Base-by-base conservation (phyloP, 2,888 invertebrate genomes). In the Xanthorhoe spadicearia region DNA sequence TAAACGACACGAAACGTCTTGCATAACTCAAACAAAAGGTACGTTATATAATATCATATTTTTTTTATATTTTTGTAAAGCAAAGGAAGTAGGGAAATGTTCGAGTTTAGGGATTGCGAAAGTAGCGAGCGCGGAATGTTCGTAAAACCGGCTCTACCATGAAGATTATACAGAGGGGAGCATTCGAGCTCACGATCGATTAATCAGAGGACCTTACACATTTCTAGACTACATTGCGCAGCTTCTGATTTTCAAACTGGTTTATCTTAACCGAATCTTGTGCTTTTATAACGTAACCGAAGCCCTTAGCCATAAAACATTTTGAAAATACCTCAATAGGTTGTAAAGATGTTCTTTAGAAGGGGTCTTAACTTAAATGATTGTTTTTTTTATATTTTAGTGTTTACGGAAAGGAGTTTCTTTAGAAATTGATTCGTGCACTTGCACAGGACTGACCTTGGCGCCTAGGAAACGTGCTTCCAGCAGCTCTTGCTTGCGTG, bases 401-500 rank as follows among this genome's bases (percentile, higher is more conserved):
- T 19, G 35, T 32, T 23, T 43, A 32, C 32, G 53, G 50, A 53
- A 53, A 48, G n/a, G 17, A 32, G 35, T 64, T 35, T 15, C 63
- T 51, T 57, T 32, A 23, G 18, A 28, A 55, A 35, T 55, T 54
- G 43, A 23, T 61, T 61, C 23, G 61, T 57, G 61, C 61, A 48
- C 58, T 50, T 59, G 57, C 46, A 51, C 50, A 17, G 46, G 69
- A 95, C 97, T 96, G 93, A 98, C 98, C 97, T 98, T 96, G 94
- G 97, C 97, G 94, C 98, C 98, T 92, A 98, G 96, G 94, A 98
- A 98, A 93, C 99, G 96, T 88, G 98, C 98, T 95, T 99, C 99
- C 93, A 99, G 95, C 92, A 99, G 96, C 95, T 99, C 99, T 95
- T 99, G 98, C 95, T 99, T 99, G 93, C 99, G 96, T 93, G 99